phyloP scores from a whole-genome alignment of 1,140 invertebrate species.

The Caenorhabditis brenneri region DNA sequence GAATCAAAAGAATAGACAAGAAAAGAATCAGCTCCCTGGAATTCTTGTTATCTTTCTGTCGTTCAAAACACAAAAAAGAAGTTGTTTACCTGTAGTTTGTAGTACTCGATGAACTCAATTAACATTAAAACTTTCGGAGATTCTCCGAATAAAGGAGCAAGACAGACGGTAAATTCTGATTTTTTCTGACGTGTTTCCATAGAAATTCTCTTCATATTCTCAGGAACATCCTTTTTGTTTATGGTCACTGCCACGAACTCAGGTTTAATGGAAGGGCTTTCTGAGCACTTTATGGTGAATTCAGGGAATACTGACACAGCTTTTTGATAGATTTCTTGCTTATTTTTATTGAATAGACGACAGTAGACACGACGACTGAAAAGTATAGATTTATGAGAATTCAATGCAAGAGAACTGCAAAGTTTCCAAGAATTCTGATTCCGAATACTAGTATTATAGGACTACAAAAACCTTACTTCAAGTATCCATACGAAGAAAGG shows the following conservation, averaged over 20 bases:
- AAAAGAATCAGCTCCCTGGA: constrained; percentile 3
- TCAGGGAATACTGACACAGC: constrained; percentile 17
- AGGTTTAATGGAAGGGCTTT: background rate
- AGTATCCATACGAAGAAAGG: constrained; percentile 4
- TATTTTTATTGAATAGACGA: constrained; percentile 13
- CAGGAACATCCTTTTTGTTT: constrained; percentile 23
- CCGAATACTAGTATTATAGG: no score
- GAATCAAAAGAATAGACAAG: background rate
- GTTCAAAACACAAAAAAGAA: background rate
- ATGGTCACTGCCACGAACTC: background rate
- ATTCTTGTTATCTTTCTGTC: no score
- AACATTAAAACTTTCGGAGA: constrained; percentile 19
- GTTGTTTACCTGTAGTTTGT: background rate
- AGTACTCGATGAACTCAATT: constrained; percentile 29
- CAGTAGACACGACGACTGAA: constrained; percentile 27
- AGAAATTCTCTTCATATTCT: constrained; percentile 6
- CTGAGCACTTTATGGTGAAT: constrained; percentile 14
- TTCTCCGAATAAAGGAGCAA: constrained; percentile 3
- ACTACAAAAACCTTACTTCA: background rate
- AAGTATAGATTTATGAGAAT: background rate
- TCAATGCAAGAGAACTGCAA: background rate
- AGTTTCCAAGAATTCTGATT: no score
- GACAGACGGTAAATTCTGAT: constrained; percentile 18
- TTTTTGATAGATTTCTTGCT: constrained; percentile 26
- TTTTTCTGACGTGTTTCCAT: background rate